phyloP scores from a whole-genome alignment of 2,888 invertebrate genomes.

The Piscicola geometra region DNA sequence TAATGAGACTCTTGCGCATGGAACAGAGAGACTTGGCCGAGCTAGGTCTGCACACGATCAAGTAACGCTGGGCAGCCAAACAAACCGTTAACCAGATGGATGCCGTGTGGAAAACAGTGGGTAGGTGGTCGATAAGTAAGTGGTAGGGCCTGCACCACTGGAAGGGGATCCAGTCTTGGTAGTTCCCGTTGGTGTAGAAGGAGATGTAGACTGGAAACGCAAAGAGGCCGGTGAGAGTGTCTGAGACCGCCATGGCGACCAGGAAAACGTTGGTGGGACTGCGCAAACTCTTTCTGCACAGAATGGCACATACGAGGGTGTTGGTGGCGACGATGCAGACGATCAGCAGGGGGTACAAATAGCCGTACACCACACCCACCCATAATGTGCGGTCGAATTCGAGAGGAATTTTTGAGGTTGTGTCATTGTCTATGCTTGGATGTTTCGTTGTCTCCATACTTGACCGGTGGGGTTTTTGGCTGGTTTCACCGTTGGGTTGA shows the following conservation, averaged over 20 bases:
- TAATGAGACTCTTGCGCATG: slow-evolving; percentile 66
- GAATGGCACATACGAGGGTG: slow-evolving; percentile 80
- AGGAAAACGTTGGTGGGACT: slow-evolving; percentile 84
- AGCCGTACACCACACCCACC: slow-evolving; percentile 67
- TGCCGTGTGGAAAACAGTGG: slow-evolving; percentile 47
- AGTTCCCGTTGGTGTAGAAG: slow-evolving; percentile 83
- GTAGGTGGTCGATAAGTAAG: slow-evolving; percentile 48
- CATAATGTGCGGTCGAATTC: slow-evolving; percentile 13
- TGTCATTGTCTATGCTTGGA: neutral
- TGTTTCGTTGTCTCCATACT: neutral
- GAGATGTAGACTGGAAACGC: slow-evolving; percentile 69
- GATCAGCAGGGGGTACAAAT: slow-evolving; percentile 77
- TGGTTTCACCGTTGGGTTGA: too few relatives aligned
- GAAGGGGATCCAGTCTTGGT: slow-evolving; percentile 73
- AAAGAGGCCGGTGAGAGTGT: slow-evolving; percentile 72
- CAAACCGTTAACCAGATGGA: slow-evolving; percentile 39
- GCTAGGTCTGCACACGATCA: slow-evolving; percentile 88
- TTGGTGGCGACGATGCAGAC: slow-evolving; percentile 82
- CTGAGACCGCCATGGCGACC: slow-evolving; percentile 88
- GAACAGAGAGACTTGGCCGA: slow-evolving; percentile 73
- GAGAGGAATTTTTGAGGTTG: slow-evolving; percentile 1
- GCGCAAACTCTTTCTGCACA: slow-evolving; percentile 82
- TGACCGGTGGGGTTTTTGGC: neutral
- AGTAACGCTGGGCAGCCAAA: slow-evolving; percentile 69
- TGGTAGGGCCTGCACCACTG: slow-evolving; percentile 71